Base-by-base conservation (phyloP, 2,888 invertebrate species). In the Melipona bicolor region DNA sequence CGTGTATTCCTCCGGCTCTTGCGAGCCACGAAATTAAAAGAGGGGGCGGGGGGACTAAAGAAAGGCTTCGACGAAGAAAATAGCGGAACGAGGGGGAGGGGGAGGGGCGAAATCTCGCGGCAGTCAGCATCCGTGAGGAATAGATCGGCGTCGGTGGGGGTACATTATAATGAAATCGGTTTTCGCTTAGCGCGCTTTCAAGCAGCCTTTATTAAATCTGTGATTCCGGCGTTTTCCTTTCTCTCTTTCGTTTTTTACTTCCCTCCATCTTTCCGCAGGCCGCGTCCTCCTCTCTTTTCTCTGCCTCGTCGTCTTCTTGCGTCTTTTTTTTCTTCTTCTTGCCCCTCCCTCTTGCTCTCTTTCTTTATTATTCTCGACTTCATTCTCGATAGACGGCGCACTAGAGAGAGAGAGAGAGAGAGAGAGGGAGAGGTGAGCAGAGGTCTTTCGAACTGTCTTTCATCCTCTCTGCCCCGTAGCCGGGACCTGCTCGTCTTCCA, bases 91-190 rank as follows among this genome's bases (percentile, higher is more conserved):
- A 32, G 76, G 9, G 9, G 6, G 59, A 15, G 49, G 19, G 1
- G 1, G 27, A 50, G 52, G 21, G 77, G 56, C 54, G 70, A 86
- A 85, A 89, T 87, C 86, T 88, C 81, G 82, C 83, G 84, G 78
- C 74, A 86, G 86, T 90, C 89, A 88, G 89, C 86, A 85, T 79
- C 82, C 81, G 78, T 32, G 78, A 79, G 77, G 80, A 88, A 87
- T 84, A 83, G 80, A 90, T 88, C 83, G 86, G 68, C n/a, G 74
- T 74, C 68, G 75, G 87, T 72, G 74, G 21, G 77, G 86, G 83
- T 70, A 82, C 87, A 89, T 90, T 90, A 91, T 92, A 92, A 93
- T 93, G 92, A 92, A 93, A 93, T 93, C 91, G 93, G 91, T 92
- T 93, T 92, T 93, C 93, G 91, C 92, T 93, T 93, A 93, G 92